Evolutionary conservation across 2,888 invertebrate genomes (phyloP).

Genomic region (Coenonympha arcania): DNA sequence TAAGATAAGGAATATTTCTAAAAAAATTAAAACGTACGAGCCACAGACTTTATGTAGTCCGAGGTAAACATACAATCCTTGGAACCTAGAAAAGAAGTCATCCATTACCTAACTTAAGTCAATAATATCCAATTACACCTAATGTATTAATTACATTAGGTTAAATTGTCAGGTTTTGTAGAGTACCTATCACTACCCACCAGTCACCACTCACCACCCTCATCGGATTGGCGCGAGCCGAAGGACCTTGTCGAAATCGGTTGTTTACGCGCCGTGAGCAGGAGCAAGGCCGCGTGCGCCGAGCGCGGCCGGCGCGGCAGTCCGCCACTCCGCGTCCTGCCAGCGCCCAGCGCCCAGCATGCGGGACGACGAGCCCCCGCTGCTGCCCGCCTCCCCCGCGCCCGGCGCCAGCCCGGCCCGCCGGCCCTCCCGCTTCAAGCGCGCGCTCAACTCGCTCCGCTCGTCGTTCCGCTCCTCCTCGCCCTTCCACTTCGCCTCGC

Average conservation of each 20-base stretch:
- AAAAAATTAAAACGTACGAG: too few species aligned
- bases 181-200: slow-evolving; percentile 11
- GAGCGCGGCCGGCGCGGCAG: slow-evolving; percentile 29
- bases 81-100: neutral
- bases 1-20: too few species aligned
- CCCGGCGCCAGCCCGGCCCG: slow-evolving; percentile 34
- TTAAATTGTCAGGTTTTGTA: slow-evolving; percentile 17
- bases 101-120: slow-evolving; percentile 8
- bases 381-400: slow-evolving; percentile 31
- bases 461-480: slow-evolving; percentile 69
- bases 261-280: slow-evolving; percentile 48
- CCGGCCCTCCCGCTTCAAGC: slow-evolving; percentile 61
- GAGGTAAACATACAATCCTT: too few species aligned
- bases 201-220: too few species aligned
- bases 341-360: slow-evolving; percentile 50
- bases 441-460: slow-evolving; percentile 66
- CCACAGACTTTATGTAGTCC: too few species aligned
- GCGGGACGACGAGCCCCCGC: slow-evolving; percentile 50
- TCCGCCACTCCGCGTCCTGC: slow-evolving; percentile 54
- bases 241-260: slow-evolving; percentile 48
- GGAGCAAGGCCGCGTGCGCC: slow-evolving; percentile 52
- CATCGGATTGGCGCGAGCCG: slow-evolving; percentile 31
- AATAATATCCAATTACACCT: slow-evolving; percentile 8
- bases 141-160: slow-evolving; percentile 22
- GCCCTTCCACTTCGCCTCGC: slow-evolving; percentile 69